Conservation (phyloP, 1,140 invertebrate species). For the Chironomus striatipennis region DNA sequence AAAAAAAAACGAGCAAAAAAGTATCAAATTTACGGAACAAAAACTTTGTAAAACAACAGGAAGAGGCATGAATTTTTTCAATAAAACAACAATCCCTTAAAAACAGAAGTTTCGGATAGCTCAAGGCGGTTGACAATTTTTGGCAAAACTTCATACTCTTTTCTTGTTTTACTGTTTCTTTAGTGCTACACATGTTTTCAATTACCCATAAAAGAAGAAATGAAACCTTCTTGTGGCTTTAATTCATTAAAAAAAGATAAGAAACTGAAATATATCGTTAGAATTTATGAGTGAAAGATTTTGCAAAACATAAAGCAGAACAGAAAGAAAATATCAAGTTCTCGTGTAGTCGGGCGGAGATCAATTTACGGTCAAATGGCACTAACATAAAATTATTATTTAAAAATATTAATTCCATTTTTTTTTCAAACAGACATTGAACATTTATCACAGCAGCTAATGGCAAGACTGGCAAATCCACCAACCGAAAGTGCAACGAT, state of each 20-base stretch:
- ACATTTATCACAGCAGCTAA: slow-evolving; percentile 43
- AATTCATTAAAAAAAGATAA: neutral
- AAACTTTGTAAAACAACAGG: too few relatives aligned
- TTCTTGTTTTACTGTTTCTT: neutral
- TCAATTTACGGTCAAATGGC: slow-evolving; percentile 12
- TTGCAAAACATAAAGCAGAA: neutral
- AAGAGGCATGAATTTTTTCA: too few relatives aligned
- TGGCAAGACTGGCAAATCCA: slow-evolving; percentile 41
- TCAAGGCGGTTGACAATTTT: too few relatives aligned
- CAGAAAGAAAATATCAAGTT: neutral
- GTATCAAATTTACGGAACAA: too few relatives aligned
- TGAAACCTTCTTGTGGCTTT: neutral
- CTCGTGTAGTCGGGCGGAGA: neutral
- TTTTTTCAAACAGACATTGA: slow-evolving; percentile 41
- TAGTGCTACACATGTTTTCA: neutral
- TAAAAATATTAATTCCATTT: neutral
- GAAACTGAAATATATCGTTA: neutral
- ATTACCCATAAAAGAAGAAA: neutral
- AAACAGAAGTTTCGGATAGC: too few relatives aligned
- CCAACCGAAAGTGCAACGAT: slow-evolving; percentile 38
- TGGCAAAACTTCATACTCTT: too few relatives aligned
- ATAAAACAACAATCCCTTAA: too few relatives aligned
- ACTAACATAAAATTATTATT: neutral
- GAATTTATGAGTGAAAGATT: neutral
- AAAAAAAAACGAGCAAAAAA: too few relatives aligned